These are phyloP conservation scores for Cariama cristata DNA, from an alignment of 2,113 vertebrate species.

Conservation along the genomic window DNA sequence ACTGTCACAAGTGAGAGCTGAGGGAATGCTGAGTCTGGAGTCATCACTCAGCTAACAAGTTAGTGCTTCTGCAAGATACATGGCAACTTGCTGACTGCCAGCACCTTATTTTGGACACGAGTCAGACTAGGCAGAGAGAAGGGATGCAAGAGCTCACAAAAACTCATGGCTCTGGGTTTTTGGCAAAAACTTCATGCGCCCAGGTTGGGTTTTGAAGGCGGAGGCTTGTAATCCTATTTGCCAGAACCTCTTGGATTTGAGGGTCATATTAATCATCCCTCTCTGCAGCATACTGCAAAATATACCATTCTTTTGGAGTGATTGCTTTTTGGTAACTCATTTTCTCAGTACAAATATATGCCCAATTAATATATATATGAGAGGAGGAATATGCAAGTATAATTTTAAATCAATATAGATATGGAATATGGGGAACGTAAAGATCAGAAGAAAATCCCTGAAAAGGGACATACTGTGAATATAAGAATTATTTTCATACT, in stretches of 20 bases:
- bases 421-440: background rate
- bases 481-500: background rate
- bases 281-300: background rate
- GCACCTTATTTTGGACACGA: slow-evolving; percentile 39
- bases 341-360: background rate
- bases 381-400: background rate
- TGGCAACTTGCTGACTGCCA: slow-evolving; percentile 14
- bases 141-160: background rate
- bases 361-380: background rate
- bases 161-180: background rate
- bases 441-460: background rate
- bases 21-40: slow-evolving; percentile 56
- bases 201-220: background rate
- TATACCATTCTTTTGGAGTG: background rate
- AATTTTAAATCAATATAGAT: background rate
- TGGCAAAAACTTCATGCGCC: background rate
- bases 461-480: background rate
- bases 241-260: background rate
- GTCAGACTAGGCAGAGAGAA: background rate
- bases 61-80: slow-evolving; percentile 22
- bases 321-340: background rate
- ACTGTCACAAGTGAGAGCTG: slow-evolving; percentile 58
- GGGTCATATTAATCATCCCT: background rate
- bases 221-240: background rate
- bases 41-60: slow-evolving; percentile 63